Conservation (phyloP, 2,888 invertebrate species). For the Cantharis lateralis region DNA sequence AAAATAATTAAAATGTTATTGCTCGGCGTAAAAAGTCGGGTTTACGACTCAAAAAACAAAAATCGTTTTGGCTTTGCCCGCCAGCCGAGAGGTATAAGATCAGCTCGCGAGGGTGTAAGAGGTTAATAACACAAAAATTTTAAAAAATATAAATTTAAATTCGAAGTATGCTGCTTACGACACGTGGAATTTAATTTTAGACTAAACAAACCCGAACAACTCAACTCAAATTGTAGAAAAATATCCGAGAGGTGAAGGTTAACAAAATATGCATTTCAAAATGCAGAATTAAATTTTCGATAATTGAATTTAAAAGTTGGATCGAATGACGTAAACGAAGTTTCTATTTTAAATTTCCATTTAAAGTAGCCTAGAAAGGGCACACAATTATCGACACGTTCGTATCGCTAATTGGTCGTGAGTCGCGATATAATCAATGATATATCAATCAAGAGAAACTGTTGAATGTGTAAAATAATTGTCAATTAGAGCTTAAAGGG, state of each 20-base stretch:
- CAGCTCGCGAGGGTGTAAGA: neutral
- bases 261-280: neutral
- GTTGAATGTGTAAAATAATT: slow-evolving; percentile 10
- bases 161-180: neutral
- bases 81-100: neutral
- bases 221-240: neutral
- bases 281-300: neutral
- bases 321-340: neutral
- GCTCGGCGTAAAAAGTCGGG: neutral
- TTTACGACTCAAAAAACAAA: neutral
- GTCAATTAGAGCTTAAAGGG: slow-evolving; percentile 15
- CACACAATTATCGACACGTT: slow-evolving; percentile 2
- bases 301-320: neutral
- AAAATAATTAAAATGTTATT: neutral
- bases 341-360: neutral
- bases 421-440: slow-evolving; percentile 8
- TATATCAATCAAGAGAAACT: slow-evolving; percentile 14
- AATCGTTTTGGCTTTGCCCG: slow-evolving; percentile 5
- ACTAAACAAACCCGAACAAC: neutral
- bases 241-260: neutral
- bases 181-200: slow-evolving; percentile 1
- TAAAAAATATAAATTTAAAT: neutral
- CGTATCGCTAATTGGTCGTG: slow-evolving; percentile 8
- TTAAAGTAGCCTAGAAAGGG: slow-evolving; percentile 1
- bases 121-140: slow-evolving; percentile 6